phyloP scores from a whole-genome alignment of 2,113 vertebrate species.

The Campylomormyrus tamandua region DNA sequence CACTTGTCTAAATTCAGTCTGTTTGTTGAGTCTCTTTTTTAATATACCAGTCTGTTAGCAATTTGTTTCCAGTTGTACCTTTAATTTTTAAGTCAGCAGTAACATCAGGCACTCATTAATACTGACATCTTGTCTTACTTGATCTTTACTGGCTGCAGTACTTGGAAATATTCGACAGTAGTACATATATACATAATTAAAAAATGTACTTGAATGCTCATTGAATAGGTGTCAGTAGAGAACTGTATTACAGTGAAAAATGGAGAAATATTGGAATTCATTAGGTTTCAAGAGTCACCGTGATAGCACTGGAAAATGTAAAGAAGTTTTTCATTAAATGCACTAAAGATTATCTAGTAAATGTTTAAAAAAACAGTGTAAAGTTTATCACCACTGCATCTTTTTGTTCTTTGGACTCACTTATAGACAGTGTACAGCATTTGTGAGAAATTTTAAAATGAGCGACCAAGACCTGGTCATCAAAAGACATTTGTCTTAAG shows the following conservation, averaged over 20 bases:
- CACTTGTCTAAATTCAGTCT: neutral
- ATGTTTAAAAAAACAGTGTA: neutral
- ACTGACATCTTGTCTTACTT: neutral
- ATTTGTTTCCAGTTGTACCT: neutral
- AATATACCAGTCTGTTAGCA: neutral
- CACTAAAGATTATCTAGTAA: neutral
- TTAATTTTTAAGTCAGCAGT: neutral
- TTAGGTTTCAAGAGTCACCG: neutral
- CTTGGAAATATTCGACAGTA: neutral
- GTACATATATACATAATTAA: neutral
- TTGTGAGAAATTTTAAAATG: no score
- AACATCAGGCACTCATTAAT: neutral
- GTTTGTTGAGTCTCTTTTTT: neutral
- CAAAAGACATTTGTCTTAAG: neutral
- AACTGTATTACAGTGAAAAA: neutral
- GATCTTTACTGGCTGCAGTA: neutral
- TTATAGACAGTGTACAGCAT: no score
- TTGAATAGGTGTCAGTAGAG: neutral
- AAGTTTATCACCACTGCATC: no score
- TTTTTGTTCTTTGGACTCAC: no score
- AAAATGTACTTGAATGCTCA: neutral
- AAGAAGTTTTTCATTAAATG: neutral
- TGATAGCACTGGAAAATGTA: neutral
- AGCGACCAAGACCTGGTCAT: no score
- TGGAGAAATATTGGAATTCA: neutral